These are phyloP conservation scores for Platycheirus rosarum DNA, from an alignment of 2,888 invertebrate genomes.

Conservation along the genomic window DNA sequence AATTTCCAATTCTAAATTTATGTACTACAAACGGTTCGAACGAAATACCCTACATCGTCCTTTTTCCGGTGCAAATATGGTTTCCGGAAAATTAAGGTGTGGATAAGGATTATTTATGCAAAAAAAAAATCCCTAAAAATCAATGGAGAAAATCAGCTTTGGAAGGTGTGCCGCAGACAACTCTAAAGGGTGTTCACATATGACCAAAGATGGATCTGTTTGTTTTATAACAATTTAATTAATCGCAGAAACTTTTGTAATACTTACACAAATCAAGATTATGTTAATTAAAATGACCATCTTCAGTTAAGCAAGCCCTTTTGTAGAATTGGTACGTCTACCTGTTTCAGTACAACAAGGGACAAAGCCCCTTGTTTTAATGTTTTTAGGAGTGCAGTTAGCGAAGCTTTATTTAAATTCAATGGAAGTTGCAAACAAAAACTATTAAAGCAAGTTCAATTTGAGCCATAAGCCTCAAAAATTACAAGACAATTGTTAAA, in stretches of 20 bases:
- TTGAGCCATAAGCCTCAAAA: no score
- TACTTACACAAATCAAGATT: conserved; percentile 29
- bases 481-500: no score
- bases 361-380: no score
- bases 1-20: conserved; percentile 49
- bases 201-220: conserved; percentile 31
- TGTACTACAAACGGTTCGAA: conserved; percentile 7
- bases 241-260: conserved; percentile 17
- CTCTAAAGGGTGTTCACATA: background rate
- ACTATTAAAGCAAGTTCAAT: no score
- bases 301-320: no score
- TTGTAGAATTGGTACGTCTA: no score
- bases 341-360: no score
- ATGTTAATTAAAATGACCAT: conserved; percentile 41
- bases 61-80: conserved; percentile 57
- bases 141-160: conserved; percentile 50
- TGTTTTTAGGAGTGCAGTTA: no score
- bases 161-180: conserved; percentile 33
- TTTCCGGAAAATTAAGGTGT: conserved; percentile 45
- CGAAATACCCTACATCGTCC: conserved; percentile 46
- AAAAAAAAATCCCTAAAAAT: conserved; percentile 28
- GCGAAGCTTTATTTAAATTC: no score
- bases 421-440: no score
- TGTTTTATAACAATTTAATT: conserved; percentile 43
- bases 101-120: conserved; percentile 46